phyloP scores from a whole-genome alignment of 2,888 invertebrate genomes.

The Apotomis capreana region DNA sequence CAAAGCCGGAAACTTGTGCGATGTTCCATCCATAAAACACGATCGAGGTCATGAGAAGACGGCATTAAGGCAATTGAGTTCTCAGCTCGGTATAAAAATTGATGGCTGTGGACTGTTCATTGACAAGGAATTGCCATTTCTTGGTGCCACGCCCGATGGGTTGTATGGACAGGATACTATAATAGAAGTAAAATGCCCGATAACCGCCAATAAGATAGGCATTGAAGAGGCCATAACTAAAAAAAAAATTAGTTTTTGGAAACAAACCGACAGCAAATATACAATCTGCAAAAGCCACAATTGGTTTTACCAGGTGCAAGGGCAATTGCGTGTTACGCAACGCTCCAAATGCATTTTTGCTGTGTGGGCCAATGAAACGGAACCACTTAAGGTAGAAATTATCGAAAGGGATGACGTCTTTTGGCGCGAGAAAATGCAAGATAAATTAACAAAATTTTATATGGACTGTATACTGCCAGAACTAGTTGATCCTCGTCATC shows the following conservation, averaged over 20 bases:
- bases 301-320: constrained; percentile 37
- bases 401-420: constrained; percentile 37
- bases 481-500: background rate
- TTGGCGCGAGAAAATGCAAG: constrained; percentile 3
- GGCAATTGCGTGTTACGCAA: background rate
- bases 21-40: constrained; percentile 1
- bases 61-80: background rate
- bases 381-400: constrained; percentile 20
- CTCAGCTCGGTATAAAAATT: background rate
- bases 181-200: constrained; percentile 45
- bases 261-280: constrained; percentile 20
- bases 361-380: constrained; percentile 14
- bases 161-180: constrained; percentile 30
- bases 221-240: constrained; percentile 32
- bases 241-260: constrained; percentile 33
- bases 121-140: constrained; percentile 35
- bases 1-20: background rate
- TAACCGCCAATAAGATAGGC: constrained; percentile 33
- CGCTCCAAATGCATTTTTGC: constrained; percentile 10
- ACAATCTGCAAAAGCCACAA: constrained; percentile 24
- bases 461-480: constrained; percentile 3
- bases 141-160: constrained; percentile 43
- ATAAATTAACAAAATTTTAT: background rate
- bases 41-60: background rate
- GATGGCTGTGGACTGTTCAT: constrained; percentile 26